Base-by-base conservation (phyloP, 2,888 invertebrate species). In the Drosophila trichaetosa region DNA sequence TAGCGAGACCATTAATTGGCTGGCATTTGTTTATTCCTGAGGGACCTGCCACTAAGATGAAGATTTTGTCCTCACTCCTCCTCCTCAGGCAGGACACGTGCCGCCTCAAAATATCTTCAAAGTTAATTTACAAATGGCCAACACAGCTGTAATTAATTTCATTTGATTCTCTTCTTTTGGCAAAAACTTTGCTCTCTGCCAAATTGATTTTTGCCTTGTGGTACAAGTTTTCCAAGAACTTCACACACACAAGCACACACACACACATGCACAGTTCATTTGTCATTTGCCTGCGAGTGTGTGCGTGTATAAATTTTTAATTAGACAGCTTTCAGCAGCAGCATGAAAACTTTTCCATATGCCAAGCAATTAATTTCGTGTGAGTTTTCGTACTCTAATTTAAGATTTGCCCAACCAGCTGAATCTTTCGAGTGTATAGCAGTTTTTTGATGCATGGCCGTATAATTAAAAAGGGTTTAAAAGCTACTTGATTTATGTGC, bases 381-480 rank as follows among this genome's bases (percentile, higher is more conserved):
- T 56, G 59, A 80, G 78, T 79, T 71, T 69, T 73, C 64, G 49
- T 69, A 58, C 67, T 61, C 57, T 21, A 48, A 58, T 66, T 61
- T 56, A 73, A 72, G 76, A 62, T 67, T 69, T 63, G 38, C 57
- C 53, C 46, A 54, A 18, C 38, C 51, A 24, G 49, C 5, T 13
- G 11, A 33, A 27, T 56, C 27, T 24, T 24, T 24, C 27, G 56
- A 21, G 33, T 54, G 49, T 68, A 53, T 31, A 10, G 29, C 51
- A 51, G 40, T 29, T 70, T 70, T 68, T 73, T 87, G 88, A 88
- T 87, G 71, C 69, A 87, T 82, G 76, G 64, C 69, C 79, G 62
- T 77, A 79, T 87, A 87, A 87, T 87, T 87, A 87, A 88, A 88
- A 87, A 88, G 88, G 87, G 88, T 88, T 87, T 88, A 78, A 75